Base-by-base conservation (phyloP, 1,140 invertebrate genomes). In the Pantala flavescens region DNA sequence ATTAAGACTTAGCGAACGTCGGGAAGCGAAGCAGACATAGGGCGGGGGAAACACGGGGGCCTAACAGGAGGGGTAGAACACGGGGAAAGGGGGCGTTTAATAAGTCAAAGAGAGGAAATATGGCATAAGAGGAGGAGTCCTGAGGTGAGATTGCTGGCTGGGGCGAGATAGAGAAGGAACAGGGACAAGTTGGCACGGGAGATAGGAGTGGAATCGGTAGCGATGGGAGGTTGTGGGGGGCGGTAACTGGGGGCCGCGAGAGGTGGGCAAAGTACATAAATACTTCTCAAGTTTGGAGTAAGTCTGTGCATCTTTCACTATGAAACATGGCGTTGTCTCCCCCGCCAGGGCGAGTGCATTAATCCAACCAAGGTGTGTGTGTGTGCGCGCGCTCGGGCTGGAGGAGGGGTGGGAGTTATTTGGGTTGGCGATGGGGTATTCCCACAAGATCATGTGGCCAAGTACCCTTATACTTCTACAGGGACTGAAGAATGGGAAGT, bases 221-320 rank as follows among this genome's bases (percentile, higher is more conserved):
- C 49, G n/a, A 63, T 7, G 49, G 49, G 49, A 21, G 49, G 49
- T 19, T 21, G 3, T 19, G 49, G 3, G 49, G 49, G 49, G 49
- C 2, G n/a, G 49, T 3, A 63, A 12, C 49, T 63, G 49, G 49
- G 49, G 49, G 49, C 49, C 49, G 12, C 49, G 49, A 63, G 49
- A 63, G 49, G 49, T 63, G 49, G 49, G 49, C 49, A 63, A 63
- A 63, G 49, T 63, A 63, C 49, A 63, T 63, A 63, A 63, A 63
- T 63, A 63, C 49, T 63, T 63, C 49, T 63, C 49, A 63, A 63
- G 49, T 63, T 63, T 63, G 49, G 49, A 63, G 49, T 63, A 63
- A 63, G 49, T 63, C 49, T 63, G 49, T 63, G 49, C 49, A 63
- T 63, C 49, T 63, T 63, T 63, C 49, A 63, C 49, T 63, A 63